A percentile compares a stretch with the other conserved stretches of the same genome.
Evolutionary conservation across 2,888 invertebrate genomes (phyloP).

Genomic region (Halocaridina rubra): DNA sequence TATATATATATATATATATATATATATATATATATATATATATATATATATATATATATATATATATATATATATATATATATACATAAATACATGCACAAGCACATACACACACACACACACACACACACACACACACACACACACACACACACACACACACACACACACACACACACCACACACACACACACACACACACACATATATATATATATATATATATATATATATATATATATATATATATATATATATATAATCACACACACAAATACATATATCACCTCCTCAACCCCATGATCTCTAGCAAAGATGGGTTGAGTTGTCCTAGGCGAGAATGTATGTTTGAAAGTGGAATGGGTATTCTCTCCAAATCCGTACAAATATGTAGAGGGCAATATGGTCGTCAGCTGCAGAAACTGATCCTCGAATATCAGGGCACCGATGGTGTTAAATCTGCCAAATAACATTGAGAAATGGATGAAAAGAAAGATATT

Average conservation of each 20-base stretch:
- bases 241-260: neutral
- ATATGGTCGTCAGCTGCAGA: neutral
- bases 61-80: no score
- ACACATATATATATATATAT: neutral
- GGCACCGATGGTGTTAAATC: neutral
- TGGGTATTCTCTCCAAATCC: neutral
- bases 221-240: neutral
- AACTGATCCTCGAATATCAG: slow-evolving; percentile 10
- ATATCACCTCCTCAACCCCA: slow-evolving; percentile 1
- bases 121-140: no score
- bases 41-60: no score
- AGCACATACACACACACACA: no score
- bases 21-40: no score
- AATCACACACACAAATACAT: neutral
- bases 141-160: neutral
- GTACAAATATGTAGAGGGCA: slow-evolving; percentile 1
- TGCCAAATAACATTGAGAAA: no score
- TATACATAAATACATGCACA: no score
- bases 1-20: no score
- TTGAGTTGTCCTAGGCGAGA: slow-evolving; percentile 30
- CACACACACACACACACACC: neutral
- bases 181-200: no score
- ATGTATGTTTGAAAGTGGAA: slow-evolving; percentile 19
- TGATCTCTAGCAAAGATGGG: slow-evolving; percentile 53
- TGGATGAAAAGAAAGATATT: no score